phyloP scores from a whole-genome alignment of 2,888 invertebrate genomes.

The Drosophila ezoana region DNA sequence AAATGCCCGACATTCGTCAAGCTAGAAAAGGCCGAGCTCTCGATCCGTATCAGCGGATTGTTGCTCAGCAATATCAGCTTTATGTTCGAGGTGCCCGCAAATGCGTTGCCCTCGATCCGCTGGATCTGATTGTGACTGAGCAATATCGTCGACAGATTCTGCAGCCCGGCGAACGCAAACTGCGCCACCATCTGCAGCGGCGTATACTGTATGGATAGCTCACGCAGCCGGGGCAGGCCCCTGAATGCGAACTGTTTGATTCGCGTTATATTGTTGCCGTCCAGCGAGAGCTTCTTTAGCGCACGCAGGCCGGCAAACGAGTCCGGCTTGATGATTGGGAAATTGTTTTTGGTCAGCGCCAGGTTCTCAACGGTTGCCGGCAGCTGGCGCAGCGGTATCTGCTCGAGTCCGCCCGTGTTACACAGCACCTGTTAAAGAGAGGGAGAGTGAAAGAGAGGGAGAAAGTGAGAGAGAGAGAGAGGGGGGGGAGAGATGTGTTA shows the following conservation, averaged over 20 bases:
- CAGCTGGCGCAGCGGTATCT: constrained; percentile 91
- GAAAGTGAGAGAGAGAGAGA: background rate
- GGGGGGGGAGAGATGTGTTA: constrained; percentile 23
- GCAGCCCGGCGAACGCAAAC: constrained; percentile 93
- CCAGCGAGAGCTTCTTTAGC: constrained; percentile 92
- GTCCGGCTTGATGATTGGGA: constrained; percentile 92
- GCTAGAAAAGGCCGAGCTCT: constrained; percentile 93
- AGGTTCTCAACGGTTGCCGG: constrained; percentile 93
- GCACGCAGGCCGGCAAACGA: constrained; percentile 93
- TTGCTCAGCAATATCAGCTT: constrained; percentile 92
- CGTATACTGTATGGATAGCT: constrained; percentile 94
- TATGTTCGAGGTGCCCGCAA: constrained; percentile 94
- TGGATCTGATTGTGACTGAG: constrained; percentile 90
- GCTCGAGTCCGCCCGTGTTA: constrained; percentile 92
- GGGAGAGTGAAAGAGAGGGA: background rate
- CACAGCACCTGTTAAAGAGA: constrained; percentile 90
- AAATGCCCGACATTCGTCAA: constrained; percentile 93
- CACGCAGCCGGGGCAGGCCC: constrained; percentile 91
- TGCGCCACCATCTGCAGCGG: constrained; percentile 92
- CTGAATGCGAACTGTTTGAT: constrained; percentile 95
- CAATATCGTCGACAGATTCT: constrained; percentile 91
- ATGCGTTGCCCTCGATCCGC: constrained; percentile 91
- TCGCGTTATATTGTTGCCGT: constrained; percentile 93
- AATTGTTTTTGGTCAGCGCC: constrained; percentile 93
- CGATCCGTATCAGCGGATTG: constrained; percentile 93